These are phyloP conservation scores for Callopanchax toddi DNA, from an alignment of 2,113 vertebrate species.

Conservation along the genomic window DNA sequence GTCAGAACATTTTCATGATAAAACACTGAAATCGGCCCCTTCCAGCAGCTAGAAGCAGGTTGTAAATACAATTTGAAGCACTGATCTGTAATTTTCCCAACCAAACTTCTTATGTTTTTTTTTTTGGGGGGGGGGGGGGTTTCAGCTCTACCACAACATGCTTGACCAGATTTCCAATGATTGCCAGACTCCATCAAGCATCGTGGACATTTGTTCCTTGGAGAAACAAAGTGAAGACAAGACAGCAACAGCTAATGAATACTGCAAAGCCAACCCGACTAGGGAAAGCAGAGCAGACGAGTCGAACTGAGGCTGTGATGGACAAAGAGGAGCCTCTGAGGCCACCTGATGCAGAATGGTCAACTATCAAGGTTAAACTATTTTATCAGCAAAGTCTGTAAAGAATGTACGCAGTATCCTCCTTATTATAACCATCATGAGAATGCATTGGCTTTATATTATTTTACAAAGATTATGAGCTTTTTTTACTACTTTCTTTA, in stretches of 20 bases:
- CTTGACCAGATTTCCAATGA: constrained; percentile 31
- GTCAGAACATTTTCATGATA: background rate
- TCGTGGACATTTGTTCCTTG: constrained; percentile 37
- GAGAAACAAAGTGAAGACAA: constrained; percentile 23
- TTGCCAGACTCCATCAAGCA: constrained; percentile 53
- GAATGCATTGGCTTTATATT: constrained; percentile 8
- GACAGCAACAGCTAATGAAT: constrained; percentile 23
- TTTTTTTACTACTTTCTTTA: background rate
- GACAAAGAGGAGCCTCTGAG: constrained; percentile 40
- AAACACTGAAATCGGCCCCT: too few relatives aligned
- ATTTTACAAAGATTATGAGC: background rate
- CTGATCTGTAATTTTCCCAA: background rate
- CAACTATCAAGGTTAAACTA: background rate
- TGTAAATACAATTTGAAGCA: background rate
- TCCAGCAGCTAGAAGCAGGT: background rate
- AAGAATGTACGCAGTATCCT: background rate
- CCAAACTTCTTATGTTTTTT: background rate
- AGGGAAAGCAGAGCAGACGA: constrained; percentile 24
- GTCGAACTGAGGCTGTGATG: background rate
- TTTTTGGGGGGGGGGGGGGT: background rate
- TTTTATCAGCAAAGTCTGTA: background rate
- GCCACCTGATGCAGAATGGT: constrained; percentile 25
- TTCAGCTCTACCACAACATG: constrained; percentile 74
- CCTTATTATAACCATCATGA: background rate
- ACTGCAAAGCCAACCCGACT: constrained; percentile 24